These are phyloP conservation scores for Heterohyrax brucei DNA, from an alignment of 2,797 vertebrate species.

Conservation along the genomic window DNA sequence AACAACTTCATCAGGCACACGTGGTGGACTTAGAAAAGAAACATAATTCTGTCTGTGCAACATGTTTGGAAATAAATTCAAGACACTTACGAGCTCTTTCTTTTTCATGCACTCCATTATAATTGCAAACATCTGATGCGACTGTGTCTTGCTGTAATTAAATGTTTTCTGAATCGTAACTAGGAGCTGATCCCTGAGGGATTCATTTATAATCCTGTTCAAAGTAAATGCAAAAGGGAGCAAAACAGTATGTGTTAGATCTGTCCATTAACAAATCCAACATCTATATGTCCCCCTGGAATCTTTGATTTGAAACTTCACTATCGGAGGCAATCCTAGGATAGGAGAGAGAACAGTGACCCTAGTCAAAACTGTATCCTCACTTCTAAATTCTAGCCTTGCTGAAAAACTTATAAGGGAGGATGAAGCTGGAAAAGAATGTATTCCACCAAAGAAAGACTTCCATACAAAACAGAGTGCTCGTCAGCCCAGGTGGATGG, in stretches of 20 bases:
- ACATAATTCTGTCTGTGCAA: neutral
- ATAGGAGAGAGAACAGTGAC: neutral
- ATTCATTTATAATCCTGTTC: conserved; percentile 95
- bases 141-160: conserved; percentile 96
- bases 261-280: neutral
- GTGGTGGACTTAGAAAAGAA: conserved; percentile 46
- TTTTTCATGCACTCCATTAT: conserved; percentile 99
- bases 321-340: neutral
- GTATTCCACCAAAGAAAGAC: neutral
- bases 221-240: conserved; percentile 71
- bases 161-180: conserved; percentile 99
- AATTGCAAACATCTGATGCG: conserved; percentile 97
- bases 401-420: neutral
- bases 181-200: conserved; percentile 97
- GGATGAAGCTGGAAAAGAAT: neutral
- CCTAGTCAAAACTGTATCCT: neutral
- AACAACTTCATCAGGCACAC: neutral
- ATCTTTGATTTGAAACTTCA: conserved; percentile 1
- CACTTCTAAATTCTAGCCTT: neutral
- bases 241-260: neutral
- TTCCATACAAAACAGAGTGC: neutral
- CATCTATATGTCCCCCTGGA: neutral
- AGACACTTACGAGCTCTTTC: conserved; percentile 97
- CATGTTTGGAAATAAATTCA: conserved; percentile 5
- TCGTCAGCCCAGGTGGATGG: neutral